phyloP scores from a whole-genome alignment of 2,888 invertebrate species.

The Ornithoptera priamus region DNA sequence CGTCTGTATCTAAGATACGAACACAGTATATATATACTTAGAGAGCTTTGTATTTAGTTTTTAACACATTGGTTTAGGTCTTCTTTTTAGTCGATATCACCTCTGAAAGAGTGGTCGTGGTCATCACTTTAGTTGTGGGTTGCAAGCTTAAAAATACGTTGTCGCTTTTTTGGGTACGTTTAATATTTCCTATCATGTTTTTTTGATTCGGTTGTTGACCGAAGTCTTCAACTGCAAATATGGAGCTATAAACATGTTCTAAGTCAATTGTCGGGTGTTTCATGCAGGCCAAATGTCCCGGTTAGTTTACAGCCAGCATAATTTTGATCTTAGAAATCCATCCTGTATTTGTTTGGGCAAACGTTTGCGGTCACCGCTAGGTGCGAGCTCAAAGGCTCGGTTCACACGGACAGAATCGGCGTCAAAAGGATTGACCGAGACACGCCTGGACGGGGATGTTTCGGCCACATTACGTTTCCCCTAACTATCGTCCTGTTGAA shows the following conservation, averaged over 20 bases:
- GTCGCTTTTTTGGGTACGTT: no score
- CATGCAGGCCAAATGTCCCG: background rate
- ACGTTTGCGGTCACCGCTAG: conserved; percentile 69
- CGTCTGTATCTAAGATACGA: no score
- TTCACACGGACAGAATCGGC: conserved; percentile 59
- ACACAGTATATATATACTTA: no score
- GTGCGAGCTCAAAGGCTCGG: conserved; percentile 73
- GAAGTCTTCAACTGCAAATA: background rate
- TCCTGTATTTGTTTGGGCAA: conserved; percentile 59
- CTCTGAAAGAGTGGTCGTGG: no score
- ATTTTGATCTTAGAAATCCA: conserved; percentile 39
- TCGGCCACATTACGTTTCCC: conserved; percentile 62
- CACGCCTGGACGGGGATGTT: conserved; percentile 50
- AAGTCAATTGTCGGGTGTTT: background rate
- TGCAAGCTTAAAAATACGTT: no score
- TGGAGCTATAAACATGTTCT: background rate
- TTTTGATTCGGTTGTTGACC: background rate
- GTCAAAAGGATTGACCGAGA: conserved; percentile 71
- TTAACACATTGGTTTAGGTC: no score
- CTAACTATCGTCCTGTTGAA: conserved; percentile 48
- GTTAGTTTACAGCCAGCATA: conserved; percentile 6
- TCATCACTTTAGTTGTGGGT: no score
- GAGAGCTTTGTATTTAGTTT: no score
- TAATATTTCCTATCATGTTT: no score
- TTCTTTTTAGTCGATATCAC: no score